Conservation (phyloP, 2,888 invertebrate species). For the Ramazzottius varieornatus region DNA sequence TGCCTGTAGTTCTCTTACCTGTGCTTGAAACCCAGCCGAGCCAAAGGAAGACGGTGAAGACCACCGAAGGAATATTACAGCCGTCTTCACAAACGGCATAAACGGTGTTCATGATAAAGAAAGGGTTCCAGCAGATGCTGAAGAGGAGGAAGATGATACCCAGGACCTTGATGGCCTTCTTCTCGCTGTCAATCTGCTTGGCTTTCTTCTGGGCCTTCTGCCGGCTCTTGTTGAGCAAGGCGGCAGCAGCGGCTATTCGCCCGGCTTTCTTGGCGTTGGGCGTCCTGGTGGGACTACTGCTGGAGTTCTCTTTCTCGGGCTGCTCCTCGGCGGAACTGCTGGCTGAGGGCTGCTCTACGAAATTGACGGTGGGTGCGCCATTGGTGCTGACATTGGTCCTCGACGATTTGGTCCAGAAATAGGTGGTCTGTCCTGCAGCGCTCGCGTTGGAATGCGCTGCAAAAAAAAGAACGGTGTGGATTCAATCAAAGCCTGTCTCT, state of each 20-base stretch:
- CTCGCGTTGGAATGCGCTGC: too few species aligned
- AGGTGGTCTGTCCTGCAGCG: too few species aligned
- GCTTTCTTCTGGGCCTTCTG: slow-evolving; percentile 11
- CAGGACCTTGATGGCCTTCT: slow-evolving; percentile 80
- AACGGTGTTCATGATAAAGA: slow-evolving; percentile 62
- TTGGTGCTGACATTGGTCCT: slow-evolving; percentile 8
- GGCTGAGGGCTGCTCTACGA: too few species aligned
- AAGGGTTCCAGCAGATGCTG: slow-evolving; percentile 80
- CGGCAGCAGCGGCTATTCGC: slow-evolving; percentile 12
- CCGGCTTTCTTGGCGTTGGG: not conserved
- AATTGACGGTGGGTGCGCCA: too few species aligned
- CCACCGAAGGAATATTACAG: slow-evolving; percentile 38
- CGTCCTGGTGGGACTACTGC: not conserved
- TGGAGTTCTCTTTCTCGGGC: not conserved
- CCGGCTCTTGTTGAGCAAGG: slow-evolving; percentile 11
- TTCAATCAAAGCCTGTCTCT: too few species aligned
- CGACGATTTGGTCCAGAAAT: too few species aligned
- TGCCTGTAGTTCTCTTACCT: too few species aligned
- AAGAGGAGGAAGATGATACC: slow-evolving; percentile 83
- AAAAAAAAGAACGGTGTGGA: too few species aligned
- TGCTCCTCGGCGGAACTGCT: not conserved
- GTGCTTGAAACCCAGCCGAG: slow-evolving; percentile 74
- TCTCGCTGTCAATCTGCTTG: slow-evolving; percentile 51
- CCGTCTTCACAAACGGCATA: slow-evolving; percentile 46
- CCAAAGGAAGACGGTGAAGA: slow-evolving; percentile 67